Evolutionary conservation across 2,797 vertebrate species (phyloP).

Genomic region (Myripristis murdjan): DNA sequence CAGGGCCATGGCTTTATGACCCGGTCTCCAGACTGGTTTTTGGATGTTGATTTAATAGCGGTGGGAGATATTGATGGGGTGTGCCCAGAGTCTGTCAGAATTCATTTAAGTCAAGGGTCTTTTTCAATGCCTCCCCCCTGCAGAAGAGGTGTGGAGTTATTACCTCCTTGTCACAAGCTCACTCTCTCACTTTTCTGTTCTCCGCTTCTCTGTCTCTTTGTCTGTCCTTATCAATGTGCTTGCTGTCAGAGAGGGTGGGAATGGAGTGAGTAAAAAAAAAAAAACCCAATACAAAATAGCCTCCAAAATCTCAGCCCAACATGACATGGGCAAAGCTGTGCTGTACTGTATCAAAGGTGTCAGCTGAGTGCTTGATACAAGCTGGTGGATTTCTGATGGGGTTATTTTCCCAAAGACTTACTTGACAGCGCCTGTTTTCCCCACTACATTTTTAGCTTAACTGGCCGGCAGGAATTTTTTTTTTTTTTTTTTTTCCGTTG

Average conservation of each 20-base stretch:
- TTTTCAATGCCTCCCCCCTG: constrained; percentile 54
- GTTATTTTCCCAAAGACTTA: constrained; percentile 62
- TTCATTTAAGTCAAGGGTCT: constrained; percentile 67
- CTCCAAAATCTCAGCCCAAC: constrained; percentile 57
- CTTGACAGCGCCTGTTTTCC: constrained; percentile 50
- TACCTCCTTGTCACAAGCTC: constrained; percentile 55
- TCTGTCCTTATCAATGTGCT: constrained; percentile 63
- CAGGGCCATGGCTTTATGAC: constrained; percentile 49
- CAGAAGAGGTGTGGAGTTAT: constrained; percentile 66
- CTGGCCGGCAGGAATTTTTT: too few relatives aligned
- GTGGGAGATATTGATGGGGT: constrained; percentile 65
- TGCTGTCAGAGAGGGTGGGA: constrained; percentile 47
- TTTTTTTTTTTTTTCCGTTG: too few relatives aligned
- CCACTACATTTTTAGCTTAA: constrained; percentile 24
- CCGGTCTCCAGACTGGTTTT: constrained; percentile 48
- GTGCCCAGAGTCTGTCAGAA: constrained; percentile 66
- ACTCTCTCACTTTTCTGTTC: constrained; percentile 6
- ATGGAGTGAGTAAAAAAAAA: constrained; percentile 4
- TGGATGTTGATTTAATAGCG: constrained; percentile 67
- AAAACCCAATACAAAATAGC: constrained; percentile 71
- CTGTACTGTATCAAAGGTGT: constrained; percentile 62
- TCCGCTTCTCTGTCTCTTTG: constrained; percentile 40
- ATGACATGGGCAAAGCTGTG: constrained; percentile 48
- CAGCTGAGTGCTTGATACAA: constrained; percentile 61
- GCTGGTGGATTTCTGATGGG: constrained; percentile 58